These are phyloP conservation scores for Drosophila lowei DNA, from an alignment of 1,140 invertebrate species.

Conservation along the genomic window DNA sequence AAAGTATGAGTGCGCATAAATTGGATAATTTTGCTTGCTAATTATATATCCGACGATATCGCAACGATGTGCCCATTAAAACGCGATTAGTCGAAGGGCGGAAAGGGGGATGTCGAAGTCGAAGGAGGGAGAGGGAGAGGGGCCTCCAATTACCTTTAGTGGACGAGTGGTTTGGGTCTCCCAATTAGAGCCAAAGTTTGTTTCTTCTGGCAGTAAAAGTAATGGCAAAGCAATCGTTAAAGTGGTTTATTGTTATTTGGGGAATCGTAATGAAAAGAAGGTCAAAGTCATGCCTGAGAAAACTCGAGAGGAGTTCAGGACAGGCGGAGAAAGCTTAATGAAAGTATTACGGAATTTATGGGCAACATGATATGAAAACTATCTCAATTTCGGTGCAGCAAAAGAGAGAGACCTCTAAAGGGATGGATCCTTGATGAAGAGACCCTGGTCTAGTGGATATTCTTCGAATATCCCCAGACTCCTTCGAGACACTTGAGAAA, in stretches of 20 bases:
- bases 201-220: conserved; percentile 11
- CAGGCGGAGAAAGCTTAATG: neutral
- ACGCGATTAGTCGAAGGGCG: conserved; percentile 34
- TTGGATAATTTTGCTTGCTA: conserved; percentile 49
- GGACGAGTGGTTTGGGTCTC: neutral
- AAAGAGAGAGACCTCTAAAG: too few relatives aligned
- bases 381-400: too few relatives aligned
- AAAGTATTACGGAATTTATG: too few relatives aligned
- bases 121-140: neutral
- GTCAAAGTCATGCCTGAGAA: conserved; percentile 15
- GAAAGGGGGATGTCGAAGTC: neutral
- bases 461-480: too few relatives aligned
- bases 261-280: conserved; percentile 15
- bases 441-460: too few relatives aligned
- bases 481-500: too few relatives aligned
- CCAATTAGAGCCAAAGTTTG: conserved; percentile 14
- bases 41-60: conserved; percentile 52
- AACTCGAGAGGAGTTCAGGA: conserved; percentile 15
- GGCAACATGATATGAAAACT: too few relatives aligned
- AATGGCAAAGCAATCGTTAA: conserved; percentile 59
- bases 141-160: conserved; percentile 39
- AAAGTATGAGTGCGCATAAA: conserved; percentile 33
- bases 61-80: conserved; percentile 55
- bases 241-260: conserved; percentile 58
- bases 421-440: too few relatives aligned